Conservation (phyloP, 2,113 vertebrate species). For the Lepus europaeus region DNA sequence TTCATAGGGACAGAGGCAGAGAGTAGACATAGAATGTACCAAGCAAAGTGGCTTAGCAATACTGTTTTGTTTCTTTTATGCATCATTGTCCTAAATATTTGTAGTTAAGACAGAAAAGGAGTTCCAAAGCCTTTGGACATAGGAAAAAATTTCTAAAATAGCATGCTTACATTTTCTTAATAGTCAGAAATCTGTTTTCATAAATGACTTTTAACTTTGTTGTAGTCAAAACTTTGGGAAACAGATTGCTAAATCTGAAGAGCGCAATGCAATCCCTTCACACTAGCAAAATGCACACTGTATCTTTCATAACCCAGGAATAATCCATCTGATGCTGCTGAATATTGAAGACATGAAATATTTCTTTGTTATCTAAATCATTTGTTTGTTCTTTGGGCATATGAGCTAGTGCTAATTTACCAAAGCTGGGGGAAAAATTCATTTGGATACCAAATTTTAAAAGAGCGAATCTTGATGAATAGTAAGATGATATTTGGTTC, state of each 20-base stretch:
- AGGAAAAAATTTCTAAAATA: not conserved
- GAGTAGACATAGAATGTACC: not conserved
- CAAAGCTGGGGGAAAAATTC: conserved; percentile 21
- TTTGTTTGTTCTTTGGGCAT: conserved; percentile 47
- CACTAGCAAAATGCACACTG: not conserved
- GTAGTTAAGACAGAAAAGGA: not conserved
- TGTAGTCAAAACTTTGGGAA: not conserved
- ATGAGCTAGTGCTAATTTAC: conserved; percentile 59
- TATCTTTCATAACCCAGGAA: not conserved
- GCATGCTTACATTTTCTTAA: not conserved
- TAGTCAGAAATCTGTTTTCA: conserved; percentile 39
- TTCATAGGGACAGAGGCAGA: not conserved
- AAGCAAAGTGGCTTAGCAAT: not conserved
- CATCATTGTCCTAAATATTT: not conserved
- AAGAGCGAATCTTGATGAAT: conserved; percentile 67
- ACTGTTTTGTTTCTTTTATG: not conserved
- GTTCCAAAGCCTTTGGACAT: not conserved
- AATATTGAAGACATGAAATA: conserved; percentile 4
- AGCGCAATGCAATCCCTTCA: conserved; percentile 20
- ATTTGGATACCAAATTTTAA: conserved; percentile 71
- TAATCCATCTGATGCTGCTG: conserved; percentile 7
- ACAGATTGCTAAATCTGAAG: not conserved
- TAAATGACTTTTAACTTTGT: conserved; percentile 30
- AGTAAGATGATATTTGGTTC: conserved; percentile 68
- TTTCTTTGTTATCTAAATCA: conserved; percentile 50